Conservation (phyloP, 2,888 invertebrate species). For the Pogonocherus hispidulus region DNA sequence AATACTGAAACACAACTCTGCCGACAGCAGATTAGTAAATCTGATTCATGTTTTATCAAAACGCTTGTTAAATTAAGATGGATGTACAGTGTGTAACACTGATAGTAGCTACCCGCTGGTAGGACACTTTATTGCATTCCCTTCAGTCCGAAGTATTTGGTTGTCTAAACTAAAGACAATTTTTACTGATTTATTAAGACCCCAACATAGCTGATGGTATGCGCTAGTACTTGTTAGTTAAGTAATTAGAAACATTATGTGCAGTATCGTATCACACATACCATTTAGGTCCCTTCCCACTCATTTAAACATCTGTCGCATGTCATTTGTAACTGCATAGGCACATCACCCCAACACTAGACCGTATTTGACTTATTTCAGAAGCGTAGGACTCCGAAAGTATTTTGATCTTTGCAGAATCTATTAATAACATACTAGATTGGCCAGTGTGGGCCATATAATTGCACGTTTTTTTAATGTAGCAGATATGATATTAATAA, state of each 20-base stretch:
- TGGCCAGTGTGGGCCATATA: conserved; percentile 7
- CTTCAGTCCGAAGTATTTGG: too few relatives aligned
- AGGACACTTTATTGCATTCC: too few relatives aligned
- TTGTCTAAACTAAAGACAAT: neutral
- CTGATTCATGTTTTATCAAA: too few relatives aligned
- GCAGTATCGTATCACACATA: neutral
- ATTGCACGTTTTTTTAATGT: conserved; percentile 2
- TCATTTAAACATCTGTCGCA: conserved; percentile 13
- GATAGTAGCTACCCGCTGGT: too few relatives aligned
- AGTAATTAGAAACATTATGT: conserved; percentile 4
- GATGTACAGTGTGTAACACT: too few relatives aligned
- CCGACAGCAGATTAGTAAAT: too few relatives aligned
- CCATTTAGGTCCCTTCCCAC: conserved; percentile 14
- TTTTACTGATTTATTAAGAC: neutral
- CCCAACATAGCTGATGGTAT: neutral
- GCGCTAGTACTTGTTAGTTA: neutral
- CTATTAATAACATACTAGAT: conserved; percentile 20
- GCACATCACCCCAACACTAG: neutral
- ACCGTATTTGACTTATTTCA: neutral
- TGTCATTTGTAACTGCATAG: conserved; percentile 13
- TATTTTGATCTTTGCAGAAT: conserved; percentile 22
- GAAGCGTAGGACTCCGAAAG: conserved; percentile 8
- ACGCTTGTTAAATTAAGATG: too few relatives aligned
- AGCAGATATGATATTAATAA: neutral
- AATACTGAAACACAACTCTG: too few relatives aligned